A percentile compares a stretch with the other conserved stretches of the same genome.
Conservation (phyloP, 2,113 vertebrate species). For the Istiophorus platypterus region DNA sequence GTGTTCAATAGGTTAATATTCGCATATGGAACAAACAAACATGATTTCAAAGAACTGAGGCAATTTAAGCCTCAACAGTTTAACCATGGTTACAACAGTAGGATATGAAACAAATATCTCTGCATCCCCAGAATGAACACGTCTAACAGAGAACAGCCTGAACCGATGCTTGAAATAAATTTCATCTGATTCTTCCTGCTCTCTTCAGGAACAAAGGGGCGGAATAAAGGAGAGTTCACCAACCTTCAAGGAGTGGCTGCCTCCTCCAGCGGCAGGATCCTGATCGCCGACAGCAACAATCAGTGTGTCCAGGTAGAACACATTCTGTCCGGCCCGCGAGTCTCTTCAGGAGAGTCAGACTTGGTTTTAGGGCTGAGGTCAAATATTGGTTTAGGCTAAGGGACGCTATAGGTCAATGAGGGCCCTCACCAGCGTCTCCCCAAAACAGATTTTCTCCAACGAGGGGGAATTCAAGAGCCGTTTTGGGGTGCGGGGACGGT, state of each 20-base stretch:
- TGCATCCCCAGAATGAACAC: too few species aligned
- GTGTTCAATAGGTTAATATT: too few species aligned
- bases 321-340: accelerated
- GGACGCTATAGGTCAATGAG: accelerated
- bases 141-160: not conserved
- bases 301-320: conserved; percentile 95
- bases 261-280: conserved; percentile 89
- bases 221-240: conserved; percentile 99
- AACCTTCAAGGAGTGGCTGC: conserved; percentile 98
- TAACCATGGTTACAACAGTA: too few species aligned
- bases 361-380: not conserved
- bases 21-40: too few species aligned
- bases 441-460: conserved; percentile 93
- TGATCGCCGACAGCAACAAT: conserved; percentile 99
- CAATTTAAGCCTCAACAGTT: too few species aligned
- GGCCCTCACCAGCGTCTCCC: not conserved
- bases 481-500: conserved; percentile 95
- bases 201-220: conserved; percentile 93
- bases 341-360: not conserved
- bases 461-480: conserved; percentile 96
- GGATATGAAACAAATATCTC: too few species aligned
- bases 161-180: not conserved
- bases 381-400: not conserved
- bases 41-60: too few species aligned
- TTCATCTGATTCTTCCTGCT: not conserved